Conservation (phyloP, 2,888 invertebrate genomes). For the Neoaliturus tenellus region DNA sequence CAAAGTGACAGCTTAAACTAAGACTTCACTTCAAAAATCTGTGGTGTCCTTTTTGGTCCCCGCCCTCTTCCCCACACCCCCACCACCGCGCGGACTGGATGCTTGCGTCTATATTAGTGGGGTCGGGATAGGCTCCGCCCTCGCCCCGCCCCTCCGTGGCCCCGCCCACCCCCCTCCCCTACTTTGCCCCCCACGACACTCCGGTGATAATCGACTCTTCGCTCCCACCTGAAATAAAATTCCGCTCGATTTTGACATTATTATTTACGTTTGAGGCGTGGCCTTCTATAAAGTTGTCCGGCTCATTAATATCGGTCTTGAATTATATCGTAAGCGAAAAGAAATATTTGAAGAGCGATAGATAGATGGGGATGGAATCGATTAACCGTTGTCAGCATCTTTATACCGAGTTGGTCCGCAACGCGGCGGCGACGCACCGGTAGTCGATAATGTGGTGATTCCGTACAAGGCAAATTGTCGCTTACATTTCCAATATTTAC, state of each 20-base stretch:
- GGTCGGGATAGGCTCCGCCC: conserved; percentile 22
- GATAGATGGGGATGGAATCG: conserved; percentile 10
- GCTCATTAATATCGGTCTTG: conserved; percentile 40
- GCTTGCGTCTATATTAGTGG: conserved; percentile 57
- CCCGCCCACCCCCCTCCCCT: conserved; percentile 21
- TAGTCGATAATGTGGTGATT: too few relatives aligned
- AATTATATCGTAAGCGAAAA: conserved; percentile 13
- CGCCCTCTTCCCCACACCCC: conserved; percentile 55
- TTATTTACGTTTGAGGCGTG: conserved; percentile 58
- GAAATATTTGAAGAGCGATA: conserved; percentile 40
- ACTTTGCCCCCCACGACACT: conserved; percentile 7
- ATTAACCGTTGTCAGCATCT: conserved; percentile 20
- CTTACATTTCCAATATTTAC: too few relatives aligned
- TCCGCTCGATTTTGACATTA: conserved; percentile 53
- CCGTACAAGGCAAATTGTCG: too few relatives aligned
- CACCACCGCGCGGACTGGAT: conserved; percentile 45
- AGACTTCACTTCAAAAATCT: conserved; percentile 61
- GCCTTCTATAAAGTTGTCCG: conserved; percentile 56
- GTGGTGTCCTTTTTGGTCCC: conserved; percentile 58
- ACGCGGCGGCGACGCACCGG: neutral
- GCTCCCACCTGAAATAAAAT: conserved; percentile 44
- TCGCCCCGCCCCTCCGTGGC: conserved; percentile 27
- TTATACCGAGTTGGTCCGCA: neutral
- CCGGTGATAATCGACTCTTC: conserved; percentile 25
- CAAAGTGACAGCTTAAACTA: conserved; percentile 61